These are phyloP conservation scores for Zoanthus solanderi DNA, from an alignment of 92 coral and sea anemone genomes.

Conservation along the genomic window DNA sequence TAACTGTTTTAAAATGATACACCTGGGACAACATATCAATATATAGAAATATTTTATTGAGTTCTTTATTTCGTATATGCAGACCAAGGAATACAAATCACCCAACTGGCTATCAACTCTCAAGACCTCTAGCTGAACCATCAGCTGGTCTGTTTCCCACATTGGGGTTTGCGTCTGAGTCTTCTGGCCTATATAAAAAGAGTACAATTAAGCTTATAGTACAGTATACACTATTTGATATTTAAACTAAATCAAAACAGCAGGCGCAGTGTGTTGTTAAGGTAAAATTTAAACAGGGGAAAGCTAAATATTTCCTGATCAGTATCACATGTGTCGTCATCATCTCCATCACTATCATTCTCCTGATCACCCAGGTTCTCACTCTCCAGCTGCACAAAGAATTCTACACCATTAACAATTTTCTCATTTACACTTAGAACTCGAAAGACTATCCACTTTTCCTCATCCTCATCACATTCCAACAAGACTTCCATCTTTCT, in stretches of 20 bases:
- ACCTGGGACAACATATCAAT: neutral
- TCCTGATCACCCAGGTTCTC: constrained; percentile 27
- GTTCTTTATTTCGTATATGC: too few species aligned
- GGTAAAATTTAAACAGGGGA: constrained; percentile 10
- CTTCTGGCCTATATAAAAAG: too few species aligned
- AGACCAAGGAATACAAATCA: too few species aligned
- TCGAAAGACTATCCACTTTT: constrained; percentile 11
- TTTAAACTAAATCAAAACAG: too few species aligned
- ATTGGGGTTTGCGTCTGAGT: too few species aligned
- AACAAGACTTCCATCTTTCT: constrained; percentile 16
- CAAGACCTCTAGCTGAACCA: constrained; percentile 20
- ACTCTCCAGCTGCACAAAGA: constrained; percentile 29
- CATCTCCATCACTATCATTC: neutral
- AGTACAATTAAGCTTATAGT: too few species aligned
- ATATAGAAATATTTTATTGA: too few species aligned
- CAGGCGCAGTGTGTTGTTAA: constrained; percentile 21
- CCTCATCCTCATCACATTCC: constrained; percentile 7
- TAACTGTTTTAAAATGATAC: neutral
- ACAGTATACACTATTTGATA: too few species aligned
- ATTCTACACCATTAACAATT: constrained; percentile 12
- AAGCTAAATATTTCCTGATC: constrained; percentile 14
- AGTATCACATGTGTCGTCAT: neutral
- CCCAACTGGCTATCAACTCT: constrained; percentile 28
- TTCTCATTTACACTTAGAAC: constrained; percentile 15
- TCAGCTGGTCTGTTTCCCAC: too few species aligned